Percentiles rank a stretch among this genome's conserved stretches.
Conservation (phyloP, 2,888 invertebrate species). For the Hololepta plana region DNA sequence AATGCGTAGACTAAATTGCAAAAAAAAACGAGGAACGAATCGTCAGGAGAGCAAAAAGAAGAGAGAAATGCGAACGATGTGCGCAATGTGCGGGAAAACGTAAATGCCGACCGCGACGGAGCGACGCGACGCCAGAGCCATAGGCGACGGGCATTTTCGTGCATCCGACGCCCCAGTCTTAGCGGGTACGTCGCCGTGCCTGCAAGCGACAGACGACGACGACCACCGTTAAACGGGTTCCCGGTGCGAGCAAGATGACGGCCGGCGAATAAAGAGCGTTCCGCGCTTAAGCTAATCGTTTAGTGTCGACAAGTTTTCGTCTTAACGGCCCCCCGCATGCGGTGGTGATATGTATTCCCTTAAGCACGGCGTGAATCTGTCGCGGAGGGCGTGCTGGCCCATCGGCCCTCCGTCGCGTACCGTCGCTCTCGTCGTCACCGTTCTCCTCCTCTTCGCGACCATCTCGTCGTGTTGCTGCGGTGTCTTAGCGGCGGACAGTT, state of each 20-base stretch:
- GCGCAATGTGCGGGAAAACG: constrained; percentile 1
- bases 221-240: too few relatives aligned
- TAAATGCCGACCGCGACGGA: constrained; percentile 5
- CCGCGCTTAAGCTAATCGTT: too few relatives aligned
- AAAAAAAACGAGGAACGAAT: too few relatives aligned
- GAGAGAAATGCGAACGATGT: too few relatives aligned
- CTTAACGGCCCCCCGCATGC: constrained; percentile 1
- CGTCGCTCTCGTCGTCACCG: constrained; percentile 11
- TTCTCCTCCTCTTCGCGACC: constrained; percentile 8
- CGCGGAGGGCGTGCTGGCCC: constrained; percentile 48
- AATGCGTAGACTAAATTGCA: too few relatives aligned
- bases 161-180: constrained; percentile 23
- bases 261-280: too few relatives aligned
- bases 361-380: constrained; percentile 49
- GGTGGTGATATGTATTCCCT: constrained; percentile 44
- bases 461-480: constrained; percentile 6
- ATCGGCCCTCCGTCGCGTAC: constrained; percentile 8
- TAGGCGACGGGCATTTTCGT: constrained; percentile 31
- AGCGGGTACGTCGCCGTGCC: constrained; percentile 22
- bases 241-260: too few relatives aligned
- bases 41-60: too few relatives aligned
- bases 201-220: constrained; percentile 14
- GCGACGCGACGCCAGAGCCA: constrained; percentile 29
- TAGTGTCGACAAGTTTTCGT: too few relatives aligned
- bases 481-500: constrained; percentile 6